phyloP scores from a whole-genome alignment of 2,888 invertebrate genomes.

The Sphaerophoria taeniata region DNA sequence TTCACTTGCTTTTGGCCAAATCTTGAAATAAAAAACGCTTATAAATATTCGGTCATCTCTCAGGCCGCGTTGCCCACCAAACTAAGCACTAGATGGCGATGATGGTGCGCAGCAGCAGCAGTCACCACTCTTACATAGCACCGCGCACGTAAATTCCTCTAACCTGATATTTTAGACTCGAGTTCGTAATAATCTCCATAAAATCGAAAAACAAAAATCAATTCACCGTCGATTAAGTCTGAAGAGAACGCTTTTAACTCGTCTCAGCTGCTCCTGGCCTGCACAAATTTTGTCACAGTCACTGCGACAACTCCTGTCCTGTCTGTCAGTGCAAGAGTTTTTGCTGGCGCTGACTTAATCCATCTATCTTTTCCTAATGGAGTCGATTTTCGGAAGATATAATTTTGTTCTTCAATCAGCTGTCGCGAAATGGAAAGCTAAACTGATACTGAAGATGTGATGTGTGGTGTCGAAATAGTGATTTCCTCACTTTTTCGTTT shows the following conservation, averaged over 20 bases:
- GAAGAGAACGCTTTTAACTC: conserved; percentile 37
- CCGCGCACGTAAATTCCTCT: conserved; percentile 37
- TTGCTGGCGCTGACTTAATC: conserved; percentile 66
- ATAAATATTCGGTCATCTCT: conserved; percentile 70
- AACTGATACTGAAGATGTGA: conserved; percentile 42
- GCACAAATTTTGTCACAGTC: background rate
- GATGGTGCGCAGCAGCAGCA: background rate
- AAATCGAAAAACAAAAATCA: conserved; percentile 51
- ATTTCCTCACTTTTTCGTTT: conserved; percentile 59
- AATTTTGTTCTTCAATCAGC: conserved; percentile 53
- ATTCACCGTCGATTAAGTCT: conserved; percentile 49
- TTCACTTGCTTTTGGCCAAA: too few species aligned
- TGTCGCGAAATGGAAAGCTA: too few species aligned
- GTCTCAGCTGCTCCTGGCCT: background rate
- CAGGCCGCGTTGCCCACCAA: too few species aligned
- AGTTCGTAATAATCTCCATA: conserved; percentile 73
- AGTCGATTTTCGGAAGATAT: conserved; percentile 68
- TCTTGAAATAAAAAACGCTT: conserved; percentile 66
- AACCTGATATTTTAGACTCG: conserved; percentile 63
- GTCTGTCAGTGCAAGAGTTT: conserved; percentile 64
- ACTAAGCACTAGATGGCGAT: too few species aligned
- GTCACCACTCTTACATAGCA: conserved; percentile 61
- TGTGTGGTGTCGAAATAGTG: conserved; percentile 64
- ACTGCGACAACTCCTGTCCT: conserved; percentile 49
- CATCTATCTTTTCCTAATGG: conserved; percentile 46